A percentile compares a stretch with the other conserved stretches of the same genome.
These are phyloP conservation scores for Hoplostethus mediterraneus DNA, from an alignment of 2,797 vertebrate genomes.

Conservation along the genomic window DNA sequence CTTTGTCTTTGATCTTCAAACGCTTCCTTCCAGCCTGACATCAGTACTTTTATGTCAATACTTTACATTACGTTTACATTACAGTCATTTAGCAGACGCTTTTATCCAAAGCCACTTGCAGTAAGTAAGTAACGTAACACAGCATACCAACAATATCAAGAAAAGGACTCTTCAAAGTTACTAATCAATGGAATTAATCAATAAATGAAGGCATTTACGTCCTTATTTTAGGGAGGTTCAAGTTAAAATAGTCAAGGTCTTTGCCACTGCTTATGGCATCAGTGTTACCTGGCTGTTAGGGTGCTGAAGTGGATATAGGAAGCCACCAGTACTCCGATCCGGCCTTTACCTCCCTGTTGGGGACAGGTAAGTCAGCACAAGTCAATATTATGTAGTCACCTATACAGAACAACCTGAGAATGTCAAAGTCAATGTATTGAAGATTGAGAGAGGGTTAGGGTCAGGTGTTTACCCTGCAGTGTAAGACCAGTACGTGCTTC, in stretches of 20 bases:
- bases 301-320: slow-evolving; percentile 93
- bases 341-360: slow-evolving; percentile 89
- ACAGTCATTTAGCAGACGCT: no score
- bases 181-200: background rate
- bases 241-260: background rate
- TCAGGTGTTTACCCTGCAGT: slow-evolving; percentile 87
- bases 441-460: background rate
- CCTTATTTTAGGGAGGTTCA: background rate
- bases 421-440: background rate
- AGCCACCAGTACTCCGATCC: slow-evolving; percentile 90
- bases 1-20: slow-evolving; percentile 59
- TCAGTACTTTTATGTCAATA: slow-evolving; percentile 11
- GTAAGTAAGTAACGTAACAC: no score
- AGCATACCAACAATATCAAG: no score
- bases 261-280: slow-evolving; percentile 8
- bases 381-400: background rate
- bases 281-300: slow-evolving; percentile 90
- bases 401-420: background rate
- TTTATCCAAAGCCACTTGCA: no score
- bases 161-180: no score
- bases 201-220: background rate
- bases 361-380: slow-evolving; percentile 15
- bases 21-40: background rate
- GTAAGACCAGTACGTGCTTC: slow-evolving; percentile 91
- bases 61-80: no score